Base-by-base conservation (phyloP, 2,797 vertebrate genomes). In the Fistularia commersonii region DNA sequence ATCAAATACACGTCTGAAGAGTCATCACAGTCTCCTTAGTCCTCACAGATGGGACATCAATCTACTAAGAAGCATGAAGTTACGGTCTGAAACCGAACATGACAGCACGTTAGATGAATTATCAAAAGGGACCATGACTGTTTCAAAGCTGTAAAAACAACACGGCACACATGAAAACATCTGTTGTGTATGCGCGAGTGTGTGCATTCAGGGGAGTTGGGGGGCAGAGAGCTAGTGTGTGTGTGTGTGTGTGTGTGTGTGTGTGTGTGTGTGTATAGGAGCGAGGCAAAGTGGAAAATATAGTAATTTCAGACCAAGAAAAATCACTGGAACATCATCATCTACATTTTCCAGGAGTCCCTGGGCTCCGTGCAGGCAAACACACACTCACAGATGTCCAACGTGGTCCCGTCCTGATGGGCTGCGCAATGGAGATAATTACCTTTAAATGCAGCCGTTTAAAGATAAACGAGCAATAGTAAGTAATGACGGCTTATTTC, bases 381-480 rank as follows among this genome's bases (percentile, higher is more conserved):
- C 57, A 51, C 57, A 47, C 48, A 44, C 52, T 52, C 57, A 68
- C 86, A 86, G 77, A 87, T 83, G 84, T 86, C 79, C 78, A 54
- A 37, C 64, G 69, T 83, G 23, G 53, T 82, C 71, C 54, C 45
- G 33, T 64, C 70, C 79, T 53, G 48, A 79, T 76, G 60, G 70
- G 37, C 72, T 69, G 67, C 51, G 77, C 74, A 79, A 78, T 83
- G 65, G 66, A 89, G 86, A 85, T 87, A 88, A 91, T 91, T 87
- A 57, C 54, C 54, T 84, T 83, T 88, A 88, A 88, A 89, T 76
- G 68, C 77, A 62, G 77, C 67, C 70, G 51, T 89, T 92, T 89
- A 85, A 86, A 86, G 80, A 88, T 86, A 88, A 91, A 88, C 76
- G 83, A 89, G 80, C 81, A 87, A 86, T 84, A 85, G 85, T 72